Evolutionary conservation across 2,888 invertebrate genomes (phyloP).

Genomic region (Aspidapion aeneum): DNA sequence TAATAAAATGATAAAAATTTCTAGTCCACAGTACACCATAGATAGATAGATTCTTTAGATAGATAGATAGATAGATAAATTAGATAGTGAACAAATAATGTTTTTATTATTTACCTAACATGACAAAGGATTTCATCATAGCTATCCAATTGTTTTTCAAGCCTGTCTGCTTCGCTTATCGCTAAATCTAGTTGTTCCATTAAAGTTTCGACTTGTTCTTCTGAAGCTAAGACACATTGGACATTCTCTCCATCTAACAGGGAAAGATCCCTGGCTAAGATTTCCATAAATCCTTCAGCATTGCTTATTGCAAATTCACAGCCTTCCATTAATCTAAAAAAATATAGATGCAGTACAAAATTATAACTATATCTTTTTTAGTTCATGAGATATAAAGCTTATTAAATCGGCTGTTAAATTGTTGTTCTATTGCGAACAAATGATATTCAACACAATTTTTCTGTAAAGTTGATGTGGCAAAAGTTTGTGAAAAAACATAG

Average conservation of each 20-base stretch:
- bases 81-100: no score
- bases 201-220: conserved; percentile 70
- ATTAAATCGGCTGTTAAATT: no score
- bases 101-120: conserved; percentile 52
- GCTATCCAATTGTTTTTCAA: conserved; percentile 69
- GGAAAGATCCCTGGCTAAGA: conserved; percentile 78
- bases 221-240: conserved; percentile 88
- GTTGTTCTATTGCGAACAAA: no score
- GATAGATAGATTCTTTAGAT: no score
- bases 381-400: no score
- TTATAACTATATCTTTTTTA: no score
- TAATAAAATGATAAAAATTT: no score
- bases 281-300: conserved; percentile 76
- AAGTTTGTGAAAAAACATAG: no score
- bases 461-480: no score
- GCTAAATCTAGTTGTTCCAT: conserved; percentile 79
- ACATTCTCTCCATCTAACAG: conserved; percentile 88
- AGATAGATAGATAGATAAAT: no score
- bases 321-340: conserved; percentile 68
- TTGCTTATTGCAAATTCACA: conserved; percentile 88
- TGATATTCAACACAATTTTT: no score
- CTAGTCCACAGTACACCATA: no score
- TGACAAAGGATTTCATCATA: conserved; percentile 82
- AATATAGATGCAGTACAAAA: conserved; percentile 1
- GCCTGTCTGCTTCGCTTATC: conserved; percentile 67